Conservation (phyloP, 2,797 vertebrate genomes). For the Arctocebus calabarensis region DNA sequence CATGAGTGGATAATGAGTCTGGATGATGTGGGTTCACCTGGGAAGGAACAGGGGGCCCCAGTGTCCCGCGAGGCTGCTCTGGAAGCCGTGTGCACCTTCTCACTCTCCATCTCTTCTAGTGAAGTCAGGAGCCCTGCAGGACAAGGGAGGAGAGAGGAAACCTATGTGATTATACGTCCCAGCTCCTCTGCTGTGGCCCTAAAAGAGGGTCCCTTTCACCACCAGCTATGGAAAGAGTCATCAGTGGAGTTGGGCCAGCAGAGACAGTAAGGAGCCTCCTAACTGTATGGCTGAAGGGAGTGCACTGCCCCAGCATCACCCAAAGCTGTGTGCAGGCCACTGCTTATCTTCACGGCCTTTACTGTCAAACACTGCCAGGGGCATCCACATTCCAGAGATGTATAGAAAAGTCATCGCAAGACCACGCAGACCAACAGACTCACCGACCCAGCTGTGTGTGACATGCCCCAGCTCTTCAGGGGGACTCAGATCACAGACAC, state of each 20-base stretch:
- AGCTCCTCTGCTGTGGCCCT: background rate
- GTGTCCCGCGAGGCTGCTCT: background rate
- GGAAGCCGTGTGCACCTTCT: background rate
- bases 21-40: background rate
- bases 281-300: background rate
- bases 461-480: background rate
- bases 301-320: background rate
- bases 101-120: background rate
- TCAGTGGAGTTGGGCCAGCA: background rate
- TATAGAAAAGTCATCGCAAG: background rate
- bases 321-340: too few relatives aligned
- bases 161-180: fast-evolving
- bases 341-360: fast-evolving
- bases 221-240: background rate
- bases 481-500: fast-evolving
- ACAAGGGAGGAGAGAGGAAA: background rate
- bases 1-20: background rate
- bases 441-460: background rate
- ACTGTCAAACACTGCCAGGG: background rate
- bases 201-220: background rate
- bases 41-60: background rate
- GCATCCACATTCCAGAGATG: background rate
- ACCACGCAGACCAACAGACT: fast-evolving
- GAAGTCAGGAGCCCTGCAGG: fast-evolving
- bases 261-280: background rate